These are phyloP conservation scores for Panthera uncia DNA, from an alignment of 2,113 vertebrate species.

Conservation along the genomic window DNA sequence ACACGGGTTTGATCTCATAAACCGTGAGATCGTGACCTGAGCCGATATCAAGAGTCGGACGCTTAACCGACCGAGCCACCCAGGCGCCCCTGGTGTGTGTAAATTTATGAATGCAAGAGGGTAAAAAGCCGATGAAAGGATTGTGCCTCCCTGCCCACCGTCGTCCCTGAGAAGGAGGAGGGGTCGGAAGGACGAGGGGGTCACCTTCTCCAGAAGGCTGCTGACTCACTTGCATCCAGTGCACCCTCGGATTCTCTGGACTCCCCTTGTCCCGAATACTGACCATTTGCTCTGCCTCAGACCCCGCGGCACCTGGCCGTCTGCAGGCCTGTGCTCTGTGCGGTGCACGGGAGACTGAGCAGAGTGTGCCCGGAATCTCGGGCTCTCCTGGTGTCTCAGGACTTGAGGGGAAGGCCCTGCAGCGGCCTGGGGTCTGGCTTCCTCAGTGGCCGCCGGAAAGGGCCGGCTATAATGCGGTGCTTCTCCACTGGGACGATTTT, in stretches of 20 bases:
- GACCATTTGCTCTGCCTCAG: neutral
- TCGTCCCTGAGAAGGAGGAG: neutral
- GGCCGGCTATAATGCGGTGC: neutral
- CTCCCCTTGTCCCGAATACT: neutral
- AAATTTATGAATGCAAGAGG: neutral
- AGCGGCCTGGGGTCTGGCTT: neutral
- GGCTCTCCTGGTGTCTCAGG: neutral
- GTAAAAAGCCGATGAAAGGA: too few species aligned
- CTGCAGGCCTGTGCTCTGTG: neutral
- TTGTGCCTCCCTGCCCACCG: neutral
- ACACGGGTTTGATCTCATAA: too few species aligned
- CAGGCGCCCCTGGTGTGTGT: too few species aligned
- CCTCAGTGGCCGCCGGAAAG: neutral
- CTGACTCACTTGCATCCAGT: neutral
- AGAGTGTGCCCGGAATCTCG: neutral
- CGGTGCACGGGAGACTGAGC: neutral
- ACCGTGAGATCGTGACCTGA: too few species aligned
- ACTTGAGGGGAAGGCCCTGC: neutral
- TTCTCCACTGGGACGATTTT: neutral
- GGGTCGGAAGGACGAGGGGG: neutral
- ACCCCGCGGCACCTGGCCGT: neutral
- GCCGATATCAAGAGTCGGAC: too few species aligned
- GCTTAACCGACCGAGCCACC: too few species aligned
- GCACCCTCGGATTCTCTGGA: neutral
- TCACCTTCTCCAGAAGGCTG: neutral